A percentile compares a stretch with the other conserved stretches of the same genome.
phyloP scores from a whole-genome alignment of 2,113 vertebrate genomes.

The Aptenodytes patagonicus region DNA sequence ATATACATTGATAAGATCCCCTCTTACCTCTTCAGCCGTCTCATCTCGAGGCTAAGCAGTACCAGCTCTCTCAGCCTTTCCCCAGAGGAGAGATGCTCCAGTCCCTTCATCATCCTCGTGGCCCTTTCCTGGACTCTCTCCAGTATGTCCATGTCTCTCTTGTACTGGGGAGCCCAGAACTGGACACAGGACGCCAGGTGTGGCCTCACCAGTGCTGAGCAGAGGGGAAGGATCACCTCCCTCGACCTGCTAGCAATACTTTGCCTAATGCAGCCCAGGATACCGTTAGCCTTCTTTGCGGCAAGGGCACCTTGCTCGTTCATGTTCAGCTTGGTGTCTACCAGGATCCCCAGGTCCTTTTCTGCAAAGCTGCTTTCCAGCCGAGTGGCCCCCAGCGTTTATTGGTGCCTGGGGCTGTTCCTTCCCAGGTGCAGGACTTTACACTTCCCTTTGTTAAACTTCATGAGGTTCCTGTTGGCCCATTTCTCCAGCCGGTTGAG shows the following conservation, averaged over 20 bases:
- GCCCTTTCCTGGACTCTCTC: neutral
- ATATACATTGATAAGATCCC: too few relatives aligned
- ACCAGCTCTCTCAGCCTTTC: neutral
- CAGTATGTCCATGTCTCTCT: too few relatives aligned
- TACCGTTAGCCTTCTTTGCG: neutral
- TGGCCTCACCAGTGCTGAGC: too few relatives aligned
- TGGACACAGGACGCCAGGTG: neutral
- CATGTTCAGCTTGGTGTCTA: too few relatives aligned
- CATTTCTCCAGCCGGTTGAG: neutral
- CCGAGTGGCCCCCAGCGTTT: accelerated
- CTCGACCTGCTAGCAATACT: neutral
- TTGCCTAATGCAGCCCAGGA: neutral
- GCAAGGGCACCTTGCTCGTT: neutral
- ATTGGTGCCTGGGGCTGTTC: too few relatives aligned
- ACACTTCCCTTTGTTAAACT: neutral
- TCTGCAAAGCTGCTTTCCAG: neutral
- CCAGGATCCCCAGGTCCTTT: neutral
- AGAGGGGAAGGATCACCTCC: neutral
- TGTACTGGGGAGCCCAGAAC: neutral
- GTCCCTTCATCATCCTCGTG: neutral
- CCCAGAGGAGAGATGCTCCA: neutral
- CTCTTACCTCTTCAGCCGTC: neutral
- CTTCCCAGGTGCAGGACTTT: neutral
- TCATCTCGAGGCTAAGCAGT: neutral
- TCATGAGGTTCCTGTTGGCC: neutral